phyloP scores from a whole-genome alignment of 2,113 vertebrate species.

The Trogon surrucura region DNA sequence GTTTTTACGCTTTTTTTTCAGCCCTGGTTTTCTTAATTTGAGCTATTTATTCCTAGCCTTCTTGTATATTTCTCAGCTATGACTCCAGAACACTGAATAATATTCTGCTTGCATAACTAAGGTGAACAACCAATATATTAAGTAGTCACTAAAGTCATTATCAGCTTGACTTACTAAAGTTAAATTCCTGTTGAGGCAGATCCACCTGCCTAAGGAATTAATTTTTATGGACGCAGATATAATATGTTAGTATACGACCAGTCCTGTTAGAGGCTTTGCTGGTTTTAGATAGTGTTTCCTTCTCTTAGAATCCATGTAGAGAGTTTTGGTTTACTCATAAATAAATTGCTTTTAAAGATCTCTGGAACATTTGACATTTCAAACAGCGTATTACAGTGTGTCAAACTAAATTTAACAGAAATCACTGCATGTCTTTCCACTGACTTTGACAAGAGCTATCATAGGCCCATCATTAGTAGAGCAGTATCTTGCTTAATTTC shows the following conservation, averaged over 20 bases:
- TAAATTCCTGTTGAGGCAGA: neutral
- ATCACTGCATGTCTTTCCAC: neutral
- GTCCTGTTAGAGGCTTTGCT: neutral
- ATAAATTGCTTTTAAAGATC: neutral
- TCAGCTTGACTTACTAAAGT: neutral
- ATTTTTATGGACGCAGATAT: neutral
- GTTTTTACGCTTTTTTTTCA: neutral
- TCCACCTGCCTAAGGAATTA: neutral
- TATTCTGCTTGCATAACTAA: neutral
- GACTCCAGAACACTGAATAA: neutral
- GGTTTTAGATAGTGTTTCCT: neutral
- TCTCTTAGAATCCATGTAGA: neutral
- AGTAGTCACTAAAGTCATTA: neutral
- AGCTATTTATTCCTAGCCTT: neutral
- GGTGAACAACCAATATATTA: neutral
- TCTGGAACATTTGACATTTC: neutral
- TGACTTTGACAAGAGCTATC: neutral
- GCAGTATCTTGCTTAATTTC: neutral
- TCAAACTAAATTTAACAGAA: neutral
- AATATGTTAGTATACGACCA: neutral
- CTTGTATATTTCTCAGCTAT: neutral
- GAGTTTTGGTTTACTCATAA: neutral
- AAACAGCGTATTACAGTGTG: neutral
- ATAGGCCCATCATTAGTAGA: neutral
- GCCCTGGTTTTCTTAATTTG: neutral